Conservation (phyloP, 2,888 invertebrate genomes). For the Drosophila villosipedis region DNA sequence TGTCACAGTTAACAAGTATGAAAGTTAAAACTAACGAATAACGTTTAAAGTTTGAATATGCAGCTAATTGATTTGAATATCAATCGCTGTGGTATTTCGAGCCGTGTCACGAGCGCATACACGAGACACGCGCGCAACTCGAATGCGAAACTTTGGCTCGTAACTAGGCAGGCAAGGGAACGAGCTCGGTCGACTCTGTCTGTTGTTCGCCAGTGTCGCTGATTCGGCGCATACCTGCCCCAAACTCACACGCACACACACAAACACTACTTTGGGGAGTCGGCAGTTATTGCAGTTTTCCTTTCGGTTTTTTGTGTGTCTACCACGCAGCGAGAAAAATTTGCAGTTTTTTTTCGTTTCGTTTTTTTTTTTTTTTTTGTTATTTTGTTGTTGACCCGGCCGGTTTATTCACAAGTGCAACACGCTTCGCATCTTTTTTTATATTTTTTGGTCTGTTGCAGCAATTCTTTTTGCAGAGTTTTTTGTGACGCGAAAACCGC, state of each 20-base stretch:
- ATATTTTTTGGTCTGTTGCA: constrained; percentile 1
- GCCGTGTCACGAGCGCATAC: background rate
- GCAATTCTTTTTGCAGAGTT: constrained; percentile 33
- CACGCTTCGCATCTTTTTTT: constrained; percentile 1
- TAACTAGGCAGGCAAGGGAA: constrained; percentile 3
- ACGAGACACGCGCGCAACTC: background rate
- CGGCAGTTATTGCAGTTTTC: constrained; percentile 53
- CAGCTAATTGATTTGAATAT: background rate
- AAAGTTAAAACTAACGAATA: background rate
- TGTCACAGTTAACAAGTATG: background rate
- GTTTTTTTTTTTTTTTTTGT: background rate
- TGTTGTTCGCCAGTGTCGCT: constrained; percentile 19
- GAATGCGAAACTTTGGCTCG: background rate
- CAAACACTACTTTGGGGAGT: constrained; percentile 8
- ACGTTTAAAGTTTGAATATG: background rate
- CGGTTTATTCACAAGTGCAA: constrained; percentile 30
- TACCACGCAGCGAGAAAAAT: constrained; percentile 49
- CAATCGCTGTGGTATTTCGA: background rate
- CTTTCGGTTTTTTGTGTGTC: constrained; percentile 61
- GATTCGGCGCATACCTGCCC: constrained; percentile 69
- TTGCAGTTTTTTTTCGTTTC: constrained; percentile 1
- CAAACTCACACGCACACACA: constrained; percentile 4
- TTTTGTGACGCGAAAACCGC: constrained; percentile 26
- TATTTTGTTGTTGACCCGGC: constrained; percentile 8
- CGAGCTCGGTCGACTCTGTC: background rate